Evolutionary conservation across 2,888 invertebrate genomes (phyloP).

Genomic region (Cryptosula pallasiana): DNA sequence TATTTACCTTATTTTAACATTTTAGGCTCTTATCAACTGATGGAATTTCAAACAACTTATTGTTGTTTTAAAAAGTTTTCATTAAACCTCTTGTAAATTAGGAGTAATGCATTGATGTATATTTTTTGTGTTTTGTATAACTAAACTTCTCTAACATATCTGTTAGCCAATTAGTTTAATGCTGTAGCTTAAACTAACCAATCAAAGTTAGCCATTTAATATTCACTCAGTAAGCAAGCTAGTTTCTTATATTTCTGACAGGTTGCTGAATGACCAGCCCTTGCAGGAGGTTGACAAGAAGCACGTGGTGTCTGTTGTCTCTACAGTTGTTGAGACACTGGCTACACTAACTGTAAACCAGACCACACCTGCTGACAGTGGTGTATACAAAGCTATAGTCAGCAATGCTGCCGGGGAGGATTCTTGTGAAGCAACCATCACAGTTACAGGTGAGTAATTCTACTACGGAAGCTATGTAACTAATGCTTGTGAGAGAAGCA

Average conservation of each 20-base stretch:
- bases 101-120: too few species aligned
- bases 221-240: too few species aligned
- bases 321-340: slow-evolving; percentile 32
- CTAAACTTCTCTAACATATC: neutral
- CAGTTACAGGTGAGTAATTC: slow-evolving; percentile 45
- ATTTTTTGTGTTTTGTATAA: neutral
- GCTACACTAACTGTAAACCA: slow-evolving; percentile 51
- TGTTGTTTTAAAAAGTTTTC: too few species aligned
- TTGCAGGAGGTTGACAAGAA: slow-evolving; percentile 39
- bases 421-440: slow-evolving; percentile 37
- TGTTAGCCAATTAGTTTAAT: too few species aligned
- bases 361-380: slow-evolving; percentile 73
- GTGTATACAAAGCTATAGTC: slow-evolving; percentile 86
- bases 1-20: neutral
- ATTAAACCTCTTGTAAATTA: too few species aligned
- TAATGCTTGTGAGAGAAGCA: too few species aligned
- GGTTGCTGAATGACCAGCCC: slow-evolving; percentile 43
- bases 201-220: too few species aligned
- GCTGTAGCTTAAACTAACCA: too few species aligned
- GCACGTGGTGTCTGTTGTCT: slow-evolving; percentile 37
- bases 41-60: too few species aligned
- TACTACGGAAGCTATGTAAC: too few species aligned
- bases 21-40: neutral
- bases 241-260: too few species aligned
- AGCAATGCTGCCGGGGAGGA: slow-evolving; percentile 61